Percentiles rank a stretch among this genome's conserved stretches.
Conservation (phyloP, 2,113 vertebrate species). For the Argyrosomus japonicus region DNA sequence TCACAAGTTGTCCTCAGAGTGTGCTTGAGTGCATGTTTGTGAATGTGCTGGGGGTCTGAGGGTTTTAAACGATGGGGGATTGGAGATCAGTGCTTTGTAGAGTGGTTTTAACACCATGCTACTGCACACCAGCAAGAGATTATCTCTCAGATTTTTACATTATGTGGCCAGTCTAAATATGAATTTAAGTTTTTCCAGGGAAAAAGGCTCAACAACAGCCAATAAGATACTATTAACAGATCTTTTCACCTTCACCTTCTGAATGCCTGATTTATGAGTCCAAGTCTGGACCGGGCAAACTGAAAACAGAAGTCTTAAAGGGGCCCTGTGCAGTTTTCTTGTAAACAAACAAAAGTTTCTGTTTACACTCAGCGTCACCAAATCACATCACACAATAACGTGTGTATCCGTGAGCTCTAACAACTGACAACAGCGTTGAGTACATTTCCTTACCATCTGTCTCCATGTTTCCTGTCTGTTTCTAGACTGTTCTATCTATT, state of each 20-base stretch:
- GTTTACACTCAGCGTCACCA: not conserved
- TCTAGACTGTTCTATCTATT: too few relatives aligned
- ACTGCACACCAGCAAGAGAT: constrained; percentile 1
- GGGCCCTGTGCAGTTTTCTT: not conserved
- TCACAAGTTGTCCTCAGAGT: constrained; percentile 67
- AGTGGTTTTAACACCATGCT: constrained; percentile 43
- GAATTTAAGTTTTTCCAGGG: not conserved
- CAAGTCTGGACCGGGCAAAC: constrained; percentile 3
- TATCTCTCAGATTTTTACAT: not conserved
- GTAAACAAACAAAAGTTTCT: not conserved
- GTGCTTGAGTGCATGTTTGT: constrained; percentile 63
- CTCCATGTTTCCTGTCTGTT: too few relatives aligned
- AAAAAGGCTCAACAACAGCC: not conserved
- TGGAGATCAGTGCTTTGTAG: constrained; percentile 53
- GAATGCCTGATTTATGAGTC: constrained; percentile 1
- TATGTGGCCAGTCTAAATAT: not conserved
- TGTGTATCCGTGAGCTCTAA: not conserved
- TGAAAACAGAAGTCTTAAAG: constrained; percentile 19
- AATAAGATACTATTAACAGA: not conserved
- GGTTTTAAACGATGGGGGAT: constrained; percentile 39
- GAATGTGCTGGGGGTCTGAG: constrained; percentile 56
- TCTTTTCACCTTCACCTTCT: not conserved
- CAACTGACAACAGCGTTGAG: not conserved
- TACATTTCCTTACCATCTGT: not conserved
- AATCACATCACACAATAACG: not conserved